phyloP scores from a whole-genome alignment of 2,888 invertebrate species.

The Drosophila algonquin region DNA sequence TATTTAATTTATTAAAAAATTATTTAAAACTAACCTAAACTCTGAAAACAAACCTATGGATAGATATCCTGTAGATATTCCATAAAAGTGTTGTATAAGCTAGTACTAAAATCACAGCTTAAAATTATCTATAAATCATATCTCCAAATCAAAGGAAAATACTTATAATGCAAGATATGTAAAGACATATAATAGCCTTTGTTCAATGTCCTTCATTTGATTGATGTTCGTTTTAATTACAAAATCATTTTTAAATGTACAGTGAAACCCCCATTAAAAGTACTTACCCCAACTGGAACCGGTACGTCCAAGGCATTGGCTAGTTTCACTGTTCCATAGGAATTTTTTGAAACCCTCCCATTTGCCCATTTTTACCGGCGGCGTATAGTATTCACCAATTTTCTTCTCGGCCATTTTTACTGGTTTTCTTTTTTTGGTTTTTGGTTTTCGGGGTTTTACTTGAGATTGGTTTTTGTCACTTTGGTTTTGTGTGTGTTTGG shows the following conservation, averaged over 20 bases:
- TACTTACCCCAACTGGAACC: slow-evolving; percentile 97
- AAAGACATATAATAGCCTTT: no score
- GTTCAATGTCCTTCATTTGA: not conserved
- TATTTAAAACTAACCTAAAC: not conserved
- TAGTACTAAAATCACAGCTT: not conserved
- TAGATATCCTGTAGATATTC: not conserved
- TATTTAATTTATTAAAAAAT: no score
- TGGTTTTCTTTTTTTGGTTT: slow-evolving; percentile 37
- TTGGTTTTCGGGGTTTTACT: slow-evolving; percentile 16
- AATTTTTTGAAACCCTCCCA: slow-evolving; percentile 94
- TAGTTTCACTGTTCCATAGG: slow-evolving; percentile 96
- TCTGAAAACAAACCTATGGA: not conserved
- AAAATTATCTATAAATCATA: not conserved
- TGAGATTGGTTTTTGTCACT: slow-evolving; percentile 42
- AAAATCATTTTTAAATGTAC: not conserved
- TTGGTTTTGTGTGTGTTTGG: slow-evolving; percentile 40
- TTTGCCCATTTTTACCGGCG: slow-evolving; percentile 91
- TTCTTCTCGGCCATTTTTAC: slow-evolving; percentile 90
- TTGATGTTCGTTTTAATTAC: not conserved
- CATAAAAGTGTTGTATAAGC: no score
- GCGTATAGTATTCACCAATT: slow-evolving; percentile 90
- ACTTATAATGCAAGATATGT: no score
- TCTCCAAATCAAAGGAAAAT: no score
- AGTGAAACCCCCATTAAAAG: no score
- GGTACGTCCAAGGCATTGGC: slow-evolving; percentile 95